Conservation (phyloP, 1,140 invertebrate genomes). For the Penaeus chinensis region DNA sequence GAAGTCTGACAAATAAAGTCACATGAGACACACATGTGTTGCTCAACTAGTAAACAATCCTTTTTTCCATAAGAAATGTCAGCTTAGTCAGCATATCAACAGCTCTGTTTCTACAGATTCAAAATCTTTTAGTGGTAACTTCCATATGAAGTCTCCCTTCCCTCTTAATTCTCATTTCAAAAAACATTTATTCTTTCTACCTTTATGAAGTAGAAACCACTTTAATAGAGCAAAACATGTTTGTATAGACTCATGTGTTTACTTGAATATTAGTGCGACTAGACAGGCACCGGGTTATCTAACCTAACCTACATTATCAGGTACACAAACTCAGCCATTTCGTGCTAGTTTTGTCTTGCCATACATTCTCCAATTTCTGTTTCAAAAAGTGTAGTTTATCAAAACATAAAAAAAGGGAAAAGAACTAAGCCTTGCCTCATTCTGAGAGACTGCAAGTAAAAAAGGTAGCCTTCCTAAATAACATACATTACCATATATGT, state of each 20-base stretch:
- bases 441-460: too few species aligned
- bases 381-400: not conserved
- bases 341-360: conserved; percentile 42
- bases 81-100: too few species aligned
- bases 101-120: too few species aligned
- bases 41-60: too few species aligned
- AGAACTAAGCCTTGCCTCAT: not conserved
- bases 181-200: not conserved
- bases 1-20: too few species aligned
- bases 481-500: too few species aligned
- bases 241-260: conserved; percentile 2
- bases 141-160: too few species aligned
- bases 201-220: not conserved
- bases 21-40: too few species aligned
- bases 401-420: not conserved
- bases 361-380: conserved; percentile 9
- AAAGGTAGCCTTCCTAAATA: too few species aligned
- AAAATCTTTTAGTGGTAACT: too few species aligned
- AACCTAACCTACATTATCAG: conserved; percentile 59
- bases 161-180: too few species aligned
- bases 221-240: not conserved
- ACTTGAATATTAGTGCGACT: conserved; percentile 48
- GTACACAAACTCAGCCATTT: conserved; percentile 57
- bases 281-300: conserved; percentile 54
- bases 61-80: too few species aligned